Evolutionary conservation across 2,888 invertebrate genomes (phyloP), one percentile per base, ranked within the genome.

Genomic region (Apeira syringaria): DNA sequence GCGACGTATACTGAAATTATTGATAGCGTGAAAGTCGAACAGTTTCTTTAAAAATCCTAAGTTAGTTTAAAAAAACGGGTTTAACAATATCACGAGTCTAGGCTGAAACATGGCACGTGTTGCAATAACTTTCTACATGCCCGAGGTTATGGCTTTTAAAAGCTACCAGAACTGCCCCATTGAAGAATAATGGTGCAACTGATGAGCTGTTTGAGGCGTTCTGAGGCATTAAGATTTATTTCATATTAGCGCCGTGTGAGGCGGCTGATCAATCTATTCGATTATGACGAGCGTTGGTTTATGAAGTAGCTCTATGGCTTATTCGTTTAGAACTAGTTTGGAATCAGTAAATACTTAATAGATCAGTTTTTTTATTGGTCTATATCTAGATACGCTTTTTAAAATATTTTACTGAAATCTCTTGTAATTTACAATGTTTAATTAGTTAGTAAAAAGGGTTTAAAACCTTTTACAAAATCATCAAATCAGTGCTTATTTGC

Each of bases 161-260:
- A 27, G 45, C 39, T 40, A 46, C 45, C 35, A 24, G 45, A 31
- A 20, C 20, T 27, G 45, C 25, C 34, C 20, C 22, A 22, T 6
- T 31, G 39, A 20, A 22, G 27, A 15, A 36, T 46, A 40, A 46
- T 46, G 35, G 35, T 39, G 30, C 26, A 8, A 7, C 6, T 33
- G 45, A 46, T 46, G 39, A 35, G 20, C 27, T 31, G 38, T 35
- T 45, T 46, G 38, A 39, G 17, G 30, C 9, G 31, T 35, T 29
- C 11, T 26, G 13, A 13, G 18, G 8, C 17, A 39, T 45, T 34
- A 34, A 39, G 25, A 38, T 45, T 45, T 40, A 46, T 46, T 39
- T 28, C 39, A 22, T 31, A 31, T 35, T 40, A 9, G 28, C 26
- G 18, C 13, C 18, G 18, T 20, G 30, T 26, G 22, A 29, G 9